Evolutionary conservation across 2,888 invertebrate genomes (phyloP).

Genomic region (Polyommatus icarus): DNA sequence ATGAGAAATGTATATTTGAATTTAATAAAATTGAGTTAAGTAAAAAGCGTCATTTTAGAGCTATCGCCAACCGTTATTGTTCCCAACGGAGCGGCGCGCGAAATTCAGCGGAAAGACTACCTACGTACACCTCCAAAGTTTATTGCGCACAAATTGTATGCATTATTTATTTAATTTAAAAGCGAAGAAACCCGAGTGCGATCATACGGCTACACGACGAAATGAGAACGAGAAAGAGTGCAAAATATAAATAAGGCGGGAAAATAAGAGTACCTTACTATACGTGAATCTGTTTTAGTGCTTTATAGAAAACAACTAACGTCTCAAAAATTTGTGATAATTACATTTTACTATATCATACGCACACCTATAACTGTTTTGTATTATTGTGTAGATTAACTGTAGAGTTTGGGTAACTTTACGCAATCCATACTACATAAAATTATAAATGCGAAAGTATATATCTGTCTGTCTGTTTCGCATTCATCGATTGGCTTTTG

Average conservation of each 20-base stretch:
- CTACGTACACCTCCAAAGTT: slow-evolving; percentile 70
- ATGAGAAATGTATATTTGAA: not conserved
- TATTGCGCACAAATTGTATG: slow-evolving; percentile 78
- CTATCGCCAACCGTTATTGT: slow-evolving; percentile 64
- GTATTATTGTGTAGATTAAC: too few relatives aligned
- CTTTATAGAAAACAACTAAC: too few relatives aligned
- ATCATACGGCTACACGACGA: slow-evolving; percentile 60
- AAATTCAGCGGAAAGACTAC: slow-evolving; percentile 66
- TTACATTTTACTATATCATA: too few relatives aligned
- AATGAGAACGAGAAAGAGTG: slow-evolving; percentile 58
- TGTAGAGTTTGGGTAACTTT: too few relatives aligned
- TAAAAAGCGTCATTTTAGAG: slow-evolving; percentile 50
- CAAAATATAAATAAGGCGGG: slow-evolving; percentile 42
- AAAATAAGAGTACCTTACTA: slow-evolving; percentile 35
- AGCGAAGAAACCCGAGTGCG: slow-evolving; percentile 74
- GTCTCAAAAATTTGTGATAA: too few relatives aligned
- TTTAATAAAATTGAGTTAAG: not conserved
- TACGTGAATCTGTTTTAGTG: slow-evolving; percentile 13
- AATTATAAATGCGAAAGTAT: too few relatives aligned
- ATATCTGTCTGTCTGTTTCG: too few relatives aligned
- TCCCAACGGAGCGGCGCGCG: slow-evolving; percentile 67
- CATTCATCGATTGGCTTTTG: too few relatives aligned
- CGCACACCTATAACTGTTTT: too few relatives aligned
- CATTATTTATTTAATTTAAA: slow-evolving; percentile 80
- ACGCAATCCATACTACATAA: too few relatives aligned